Base-by-base conservation (phyloP, 2,888 invertebrate species). In the Autographa pulchrina region DNA sequence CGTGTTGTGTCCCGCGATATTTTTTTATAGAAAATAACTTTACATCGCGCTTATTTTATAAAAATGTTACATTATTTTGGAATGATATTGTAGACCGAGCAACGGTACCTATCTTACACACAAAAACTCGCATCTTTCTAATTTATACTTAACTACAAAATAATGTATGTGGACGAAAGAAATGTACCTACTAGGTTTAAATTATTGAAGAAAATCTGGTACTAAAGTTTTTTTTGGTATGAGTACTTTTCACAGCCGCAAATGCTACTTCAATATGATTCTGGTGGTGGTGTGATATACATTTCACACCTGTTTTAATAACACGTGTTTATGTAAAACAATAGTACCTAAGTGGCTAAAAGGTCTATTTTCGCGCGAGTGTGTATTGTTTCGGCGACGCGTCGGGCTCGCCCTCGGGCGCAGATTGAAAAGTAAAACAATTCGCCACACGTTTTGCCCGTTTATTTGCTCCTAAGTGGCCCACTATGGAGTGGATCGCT, bases 361-460 rank as follows among this genome's bases (percentile, higher is more conserved):
- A 32, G 62, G 32, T 60, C 52, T 58, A 68, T 79, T 75, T 68
- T 20, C 63, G 43, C 65, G 43, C 43, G 52, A 63, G 68, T 59
- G 63, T 62, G 72, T 75, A 68, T 64, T 68, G 59, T 59, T 64
- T 52, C 35, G 18, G n/a, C 48, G 61, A 31, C 56, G 61, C 58
- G 32, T 31, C 56, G 64, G 48, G 32, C 14, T 32, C 25, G 56
- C 31, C 43, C 61, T 25, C 63, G 43, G 38, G 61, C 64, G 48
- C 74, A 74, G 75, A 87, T 87, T 85, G 86, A 81, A 87, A 87
- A 85, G 81, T 87, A 88, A 88, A 87, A 85, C 74, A 77, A 87
- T 86, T 83, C 81, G 58, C 70, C 62, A 75, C 84, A 77, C 86
- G 86, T 84, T 77, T 77, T 72, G 70, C 71, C 77, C 71, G 78